Base-by-base conservation (phyloP, 2,113 vertebrate genomes). In the Vulpes lagopus region DNA sequence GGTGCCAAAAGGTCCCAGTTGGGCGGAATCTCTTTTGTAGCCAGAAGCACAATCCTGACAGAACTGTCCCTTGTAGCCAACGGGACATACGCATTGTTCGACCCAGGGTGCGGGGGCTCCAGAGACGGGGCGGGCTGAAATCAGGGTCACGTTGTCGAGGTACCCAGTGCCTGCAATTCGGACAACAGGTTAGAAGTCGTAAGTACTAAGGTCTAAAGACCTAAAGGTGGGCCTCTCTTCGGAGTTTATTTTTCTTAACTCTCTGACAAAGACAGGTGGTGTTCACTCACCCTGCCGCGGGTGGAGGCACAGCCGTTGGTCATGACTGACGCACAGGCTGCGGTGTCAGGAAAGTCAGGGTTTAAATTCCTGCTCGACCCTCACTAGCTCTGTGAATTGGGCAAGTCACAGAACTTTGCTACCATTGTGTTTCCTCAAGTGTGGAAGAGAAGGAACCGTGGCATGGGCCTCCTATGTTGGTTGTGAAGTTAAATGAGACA, bases 51-150 rank as follows among this genome's bases (percentile, higher is more conserved):
- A 99, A 0, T 92, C 98, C 95, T 99, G 98, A 0, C 99, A 99
- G 98, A 99, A 99, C 88, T 99, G 98, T 0, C 99, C 99, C 64
- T 97, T 95, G 89, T 99, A 99, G 0, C 98, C 99, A 0, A 0
- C 5, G 0, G 99, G 99, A 87, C 99, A 99, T 25, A 84, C 64
- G 64, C 99, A 99, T 15, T 5, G 98, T 97, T 99, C 99, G 30
- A 99, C 99, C 99, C 99, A 99, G 2, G 73, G 74, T 0, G 99
- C 99, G 0, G 98, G 99, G 9, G 73, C 62, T 0, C 99, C 99
- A 0, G 97, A 49, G 0, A 89, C 51, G 0, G 98, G 99, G 23
- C 71, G 99, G 0, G 99, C 99, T 0, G 99, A 99, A 85, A 99
- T 97, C 97, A 99, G 98, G 73, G 97, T 97, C 84, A 99, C 98